A percentile compares a stretch with the other conserved stretches of the same genome.
Evolutionary conservation across 1,140 invertebrate genomes (phyloP).

Genomic region (Mycetomoellerius zeteki): DNA sequence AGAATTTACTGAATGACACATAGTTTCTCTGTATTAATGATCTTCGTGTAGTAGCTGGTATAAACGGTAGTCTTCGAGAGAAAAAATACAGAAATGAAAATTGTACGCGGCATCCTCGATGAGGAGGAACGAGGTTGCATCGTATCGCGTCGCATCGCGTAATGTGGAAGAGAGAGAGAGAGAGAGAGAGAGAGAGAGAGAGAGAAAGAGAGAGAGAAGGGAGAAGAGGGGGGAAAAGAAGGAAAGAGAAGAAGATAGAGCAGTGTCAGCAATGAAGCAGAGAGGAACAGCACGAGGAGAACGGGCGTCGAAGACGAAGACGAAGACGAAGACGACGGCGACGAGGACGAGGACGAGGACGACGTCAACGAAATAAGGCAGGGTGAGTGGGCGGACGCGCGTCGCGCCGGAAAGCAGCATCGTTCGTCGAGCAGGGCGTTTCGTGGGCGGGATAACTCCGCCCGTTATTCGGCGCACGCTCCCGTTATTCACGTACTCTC

Average conservation of each 20-base stretch:
- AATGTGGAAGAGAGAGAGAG: not conserved
- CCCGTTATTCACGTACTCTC: conserved; percentile 69
- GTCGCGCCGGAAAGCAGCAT: conserved; percentile 12
- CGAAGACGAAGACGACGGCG: not conserved
- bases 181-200: not conserved
- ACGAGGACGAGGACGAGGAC: conserved; percentile 12
- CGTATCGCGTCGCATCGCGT: conserved; percentile 46
- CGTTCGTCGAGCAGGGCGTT: conserved; percentile 52
- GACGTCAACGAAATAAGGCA: conserved; percentile 45
- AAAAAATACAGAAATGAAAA: conserved; percentile 34
- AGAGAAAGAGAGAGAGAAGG: not conserved
- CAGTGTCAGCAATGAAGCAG: conserved; percentile 10
- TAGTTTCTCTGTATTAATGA: not conserved
- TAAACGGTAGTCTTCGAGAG: not conserved
- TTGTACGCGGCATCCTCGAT: conserved; percentile 33
- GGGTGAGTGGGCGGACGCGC: conserved; percentile 51
- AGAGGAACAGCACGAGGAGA: not conserved
- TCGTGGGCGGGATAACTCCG: conserved; percentile 55
- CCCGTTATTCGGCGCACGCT: conserved; percentile 71
- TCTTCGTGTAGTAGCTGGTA: not conserved
- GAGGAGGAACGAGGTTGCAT: conserved; percentile 60
- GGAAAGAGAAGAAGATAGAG: not conserved
- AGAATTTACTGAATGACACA: not conserved
- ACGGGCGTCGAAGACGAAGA: not conserved
- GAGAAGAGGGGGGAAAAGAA: not conserved